Base-by-base conservation (phyloP, 2,888 invertebrate species). In the Cataglyphis cursor region DNA sequence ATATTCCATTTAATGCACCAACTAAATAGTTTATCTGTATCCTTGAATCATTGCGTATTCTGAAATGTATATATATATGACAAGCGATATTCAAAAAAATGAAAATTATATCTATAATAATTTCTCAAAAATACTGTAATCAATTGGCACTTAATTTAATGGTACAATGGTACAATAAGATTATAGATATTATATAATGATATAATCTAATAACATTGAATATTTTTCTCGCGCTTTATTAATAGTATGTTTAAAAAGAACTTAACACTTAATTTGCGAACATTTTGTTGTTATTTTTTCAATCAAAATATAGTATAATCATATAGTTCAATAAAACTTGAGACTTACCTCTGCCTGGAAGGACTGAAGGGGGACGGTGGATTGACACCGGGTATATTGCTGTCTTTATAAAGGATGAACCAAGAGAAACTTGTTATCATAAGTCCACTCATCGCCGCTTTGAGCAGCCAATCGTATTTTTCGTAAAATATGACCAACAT, bases 401-500 rank as follows among this genome's bases (percentile, higher is more conserved):
- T 96, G 92, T 96, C 96, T 89, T 96, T 95, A 93, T 96, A 97
- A 31, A 96, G 95, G 90, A 96, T 95, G 81, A 95, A 94, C 95
- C 96, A 96, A 9, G 96, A 96, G 88, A 96, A 95, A 88, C 95
- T 94, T n/a, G 96, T 95, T 74, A 96, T 94, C 3, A 95, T 90
- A 18, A 96, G 85, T 6, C 96, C 96, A 93, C 96, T 85, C 12
- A 91, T 76, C 61, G 82, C 85, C 70, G 94, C 94, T 84, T 87
- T 92, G 21, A 94, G 81, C 44, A 94, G 83, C 93, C 93, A 90
- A 72, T 65, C 59, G 31, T 81, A 89, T 31, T 41, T 83, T 65
- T 75, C 72, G 18, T 59, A 74, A 51, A 83, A 64, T 15, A 66
- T 66, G 28, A 86, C 65, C 8, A 85, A 62, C 3, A 82, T 81